Base-by-base conservation (phyloP, 2,888 invertebrate species). In the Mactromeris polynyma region DNA sequence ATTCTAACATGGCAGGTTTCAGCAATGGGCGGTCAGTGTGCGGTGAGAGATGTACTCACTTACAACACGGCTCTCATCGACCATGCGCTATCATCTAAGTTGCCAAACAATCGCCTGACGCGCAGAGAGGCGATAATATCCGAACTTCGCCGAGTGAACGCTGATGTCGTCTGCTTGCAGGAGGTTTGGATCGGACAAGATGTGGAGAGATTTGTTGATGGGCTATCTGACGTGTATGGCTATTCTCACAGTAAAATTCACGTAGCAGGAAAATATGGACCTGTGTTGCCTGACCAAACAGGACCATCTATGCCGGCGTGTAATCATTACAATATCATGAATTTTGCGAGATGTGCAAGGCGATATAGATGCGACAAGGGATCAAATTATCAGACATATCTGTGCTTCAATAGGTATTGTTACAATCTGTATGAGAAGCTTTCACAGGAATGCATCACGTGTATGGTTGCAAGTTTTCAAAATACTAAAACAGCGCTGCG, bases 161-260 rank as follows among this genome's bases (percentile, higher is more conserved):
- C 88, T 6, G 90, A 90, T 46, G 83, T 90, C 26, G 86, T 86
- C 19, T 90, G 90, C 42, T 46, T 90, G 9, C 90, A 90, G 40
- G 90, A 90, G 81, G 87, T 90, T 51, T 90, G 90, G 90, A 83
- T 90, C 33, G 90, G 88, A 9, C 83, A 90, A 42, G 90, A 90
- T 78, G 81, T 90, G 11, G 90, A 90, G 54, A n/a, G 46, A 36
- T 73, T 90, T n/a, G 81, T 79, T 2, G 40, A 80, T 9, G 73
- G 58, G n/a, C 64, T 90, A 26, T 31, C 81, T 2, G 81, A 83
- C 31, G 38, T 78, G n/a, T 90, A 90, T 84, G 38, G 26, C 9
- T 84, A 78, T 69, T 88, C 90, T 4, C 73, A 40, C 38, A 90
- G 90, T 42, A 90, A 90, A 78, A 33, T 90, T 2, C 90, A 90